Evolutionary conservation across 1,140 invertebrate genomes (phyloP).

Genomic region (Babylonia areolata): DNA sequence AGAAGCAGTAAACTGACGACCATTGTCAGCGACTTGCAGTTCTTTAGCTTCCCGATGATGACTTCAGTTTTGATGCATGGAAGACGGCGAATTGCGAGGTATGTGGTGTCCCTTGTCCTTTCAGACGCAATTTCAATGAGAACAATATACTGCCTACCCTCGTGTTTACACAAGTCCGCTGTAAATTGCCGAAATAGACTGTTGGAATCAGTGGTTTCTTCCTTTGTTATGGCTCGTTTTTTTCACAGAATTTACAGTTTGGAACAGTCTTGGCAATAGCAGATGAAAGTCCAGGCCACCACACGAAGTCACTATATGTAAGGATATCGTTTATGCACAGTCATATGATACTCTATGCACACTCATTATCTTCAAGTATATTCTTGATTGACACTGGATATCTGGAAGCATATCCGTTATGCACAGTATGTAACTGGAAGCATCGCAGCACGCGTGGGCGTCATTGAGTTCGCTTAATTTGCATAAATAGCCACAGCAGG

Average conservation of each 20-base stretch:
- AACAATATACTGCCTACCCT: conserved; percentile 43
- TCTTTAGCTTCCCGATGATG: neutral
- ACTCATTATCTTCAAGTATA: too few species aligned
- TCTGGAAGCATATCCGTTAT: too few species aligned
- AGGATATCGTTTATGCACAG: too few species aligned
- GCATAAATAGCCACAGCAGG: too few species aligned
- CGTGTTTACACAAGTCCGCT: conserved; percentile 35
- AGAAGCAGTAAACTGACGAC: neutral
- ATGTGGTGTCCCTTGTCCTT: conserved; percentile 37
- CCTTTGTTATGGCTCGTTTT: conserved; percentile 26
- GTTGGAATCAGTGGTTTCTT: conserved; percentile 41
- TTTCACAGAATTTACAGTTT: conserved; percentile 29
- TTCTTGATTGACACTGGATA: too few species aligned
- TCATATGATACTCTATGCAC: too few species aligned
- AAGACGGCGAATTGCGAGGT: neutral
- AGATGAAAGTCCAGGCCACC: neutral
- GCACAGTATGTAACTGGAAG: too few species aligned
- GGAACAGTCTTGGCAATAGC: neutral
- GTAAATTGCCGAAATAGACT: conserved; percentile 40
- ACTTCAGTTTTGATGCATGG: too few species aligned
- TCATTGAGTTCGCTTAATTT: too few species aligned
- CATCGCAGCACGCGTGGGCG: too few species aligned
- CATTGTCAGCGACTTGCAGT: neutral
- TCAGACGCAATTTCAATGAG: conserved; percentile 49
- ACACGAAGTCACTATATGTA: too few species aligned